A percentile compares a stretch with the other conserved stretches of the same genome.
Conservation (phyloP, 2,797 vertebrate genomes). For the Pangasius krempfi region DNA sequence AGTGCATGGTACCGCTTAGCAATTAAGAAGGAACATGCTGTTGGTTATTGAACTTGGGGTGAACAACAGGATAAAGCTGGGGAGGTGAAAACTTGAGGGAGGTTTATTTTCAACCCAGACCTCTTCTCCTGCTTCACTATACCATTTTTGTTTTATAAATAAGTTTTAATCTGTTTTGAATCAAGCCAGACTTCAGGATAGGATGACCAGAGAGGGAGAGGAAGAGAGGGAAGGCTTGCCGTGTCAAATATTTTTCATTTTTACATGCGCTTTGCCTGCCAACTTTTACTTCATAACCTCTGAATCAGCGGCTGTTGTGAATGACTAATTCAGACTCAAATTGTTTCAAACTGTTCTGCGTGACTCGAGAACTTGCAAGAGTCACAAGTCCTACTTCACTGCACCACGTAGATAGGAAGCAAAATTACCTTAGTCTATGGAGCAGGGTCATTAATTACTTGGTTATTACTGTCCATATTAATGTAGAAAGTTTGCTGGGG, state of each 20-base stretch:
- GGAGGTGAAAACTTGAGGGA: conserved; percentile 36
- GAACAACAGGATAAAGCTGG: conserved; percentile 51
- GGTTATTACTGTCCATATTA: conserved; percentile 8
- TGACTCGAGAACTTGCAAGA: conserved; percentile 20
- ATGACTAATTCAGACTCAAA: conserved; percentile 35
- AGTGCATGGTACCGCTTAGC: conserved; percentile 70
- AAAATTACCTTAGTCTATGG: background rate
- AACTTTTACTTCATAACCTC: conserved; percentile 27
- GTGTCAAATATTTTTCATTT: conserved; percentile 43
- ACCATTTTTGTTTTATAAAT: conserved; percentile 35
- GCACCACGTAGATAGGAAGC: conserved; percentile 26
- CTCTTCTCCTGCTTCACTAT: conserved; percentile 11
- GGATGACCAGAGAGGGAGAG: background rate
- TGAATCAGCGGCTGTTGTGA: conserved; percentile 34
- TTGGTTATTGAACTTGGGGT: conserved; percentile 61
- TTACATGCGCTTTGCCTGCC: conserved; percentile 12
- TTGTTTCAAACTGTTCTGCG: conserved; percentile 38
- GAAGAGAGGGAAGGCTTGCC: conserved; percentile 3
- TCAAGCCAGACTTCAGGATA: conserved; percentile 10
- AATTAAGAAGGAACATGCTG: conserved; percentile 70
- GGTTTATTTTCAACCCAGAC: conserved; percentile 43
- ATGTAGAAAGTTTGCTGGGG: conserved; percentile 1
- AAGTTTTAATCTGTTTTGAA: conserved; percentile 47
- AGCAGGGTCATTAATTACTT: background rate
- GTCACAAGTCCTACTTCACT: conserved; percentile 15